Conservation (phyloP, 2,888 invertebrate genomes). For the Hypomecis punctinalis region DNA sequence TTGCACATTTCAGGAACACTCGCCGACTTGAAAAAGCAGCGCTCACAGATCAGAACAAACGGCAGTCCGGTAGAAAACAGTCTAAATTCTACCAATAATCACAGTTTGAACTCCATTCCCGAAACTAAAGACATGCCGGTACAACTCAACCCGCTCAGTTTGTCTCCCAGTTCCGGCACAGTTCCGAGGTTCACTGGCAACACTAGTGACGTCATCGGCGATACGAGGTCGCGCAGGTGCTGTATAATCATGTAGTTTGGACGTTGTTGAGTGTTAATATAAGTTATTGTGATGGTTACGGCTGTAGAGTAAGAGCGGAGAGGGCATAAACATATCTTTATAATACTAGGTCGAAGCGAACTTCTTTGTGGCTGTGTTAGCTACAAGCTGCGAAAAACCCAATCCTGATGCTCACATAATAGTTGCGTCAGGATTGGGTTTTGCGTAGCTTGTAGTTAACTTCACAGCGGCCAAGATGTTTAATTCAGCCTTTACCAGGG, state of each 20-base stretch:
- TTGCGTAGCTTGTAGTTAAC: no score
- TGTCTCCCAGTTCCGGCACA: constrained; percentile 71
- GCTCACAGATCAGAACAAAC: constrained; percentile 91
- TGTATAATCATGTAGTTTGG: constrained; percentile 88
- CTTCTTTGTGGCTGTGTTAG: no score
- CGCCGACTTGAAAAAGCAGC: constrained; percentile 96
- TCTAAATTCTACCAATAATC: constrained; percentile 73
- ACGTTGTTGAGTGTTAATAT: constrained; percentile 12
- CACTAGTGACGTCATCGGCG: constrained; percentile 91
- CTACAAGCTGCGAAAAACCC: no score
- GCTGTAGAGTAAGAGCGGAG: no score
- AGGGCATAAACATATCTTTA: no score
- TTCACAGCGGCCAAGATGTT: no score
- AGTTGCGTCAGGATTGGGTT: no score
- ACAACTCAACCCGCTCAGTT: constrained; percentile 72
- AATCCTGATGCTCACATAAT: no score
- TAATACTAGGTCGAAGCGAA: no score
- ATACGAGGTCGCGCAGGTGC: constrained; percentile 89
- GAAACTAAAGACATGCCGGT: constrained; percentile 79
- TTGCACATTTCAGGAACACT: constrained; percentile 87
- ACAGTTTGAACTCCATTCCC: constrained; percentile 75
- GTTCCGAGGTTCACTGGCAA: constrained; percentile 89
- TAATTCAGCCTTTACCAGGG: no score
- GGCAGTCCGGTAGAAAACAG: constrained; percentile 83
- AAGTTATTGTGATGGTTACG: constrained; percentile 34